Evolutionary conservation across 2,113 vertebrate genomes (phyloP).

Genomic region (Chlorodrepanis virens): DNA sequence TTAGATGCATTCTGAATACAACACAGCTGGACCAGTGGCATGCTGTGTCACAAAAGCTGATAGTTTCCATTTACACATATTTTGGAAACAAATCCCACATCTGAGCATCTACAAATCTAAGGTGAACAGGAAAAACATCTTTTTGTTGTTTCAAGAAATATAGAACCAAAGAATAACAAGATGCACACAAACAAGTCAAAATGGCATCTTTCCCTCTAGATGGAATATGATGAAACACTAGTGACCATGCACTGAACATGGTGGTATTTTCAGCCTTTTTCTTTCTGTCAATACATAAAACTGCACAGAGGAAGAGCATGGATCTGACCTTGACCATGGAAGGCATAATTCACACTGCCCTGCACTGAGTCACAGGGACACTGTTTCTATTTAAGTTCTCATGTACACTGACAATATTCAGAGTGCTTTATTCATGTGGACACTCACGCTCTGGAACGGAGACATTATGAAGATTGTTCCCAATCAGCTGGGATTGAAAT

Average conservation of each 20-base stretch:
- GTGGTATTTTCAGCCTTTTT: background rate
- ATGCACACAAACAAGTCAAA: background rate
- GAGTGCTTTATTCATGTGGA: background rate
- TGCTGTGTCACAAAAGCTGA: background rate
- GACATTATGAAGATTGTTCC: conserved; percentile 94
- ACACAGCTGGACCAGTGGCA: background rate
- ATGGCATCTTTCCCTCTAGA: background rate
- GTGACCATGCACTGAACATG: background rate
- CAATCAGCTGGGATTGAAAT: conserved; percentile 92
- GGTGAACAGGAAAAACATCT: background rate
- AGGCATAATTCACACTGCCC: background rate
- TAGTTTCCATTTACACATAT: background rate
- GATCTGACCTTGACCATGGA: background rate
- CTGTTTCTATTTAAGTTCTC: background rate
- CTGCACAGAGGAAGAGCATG: background rate
- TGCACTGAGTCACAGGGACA: background rate
- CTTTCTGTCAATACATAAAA: background rate
- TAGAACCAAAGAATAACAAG: background rate
- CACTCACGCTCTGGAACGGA: conserved; percentile 92
- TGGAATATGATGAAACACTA: background rate
- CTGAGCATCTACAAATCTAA: background rate
- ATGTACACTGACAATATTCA: background rate
- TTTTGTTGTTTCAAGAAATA: background rate
- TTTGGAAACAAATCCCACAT: background rate
- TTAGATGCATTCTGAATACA: background rate